A percentile compares a stretch with the other conserved stretches of the same genome.
Conservation (phyloP, 2,113 vertebrate genomes). For the Pyxicephalus adspersus region DNA sequence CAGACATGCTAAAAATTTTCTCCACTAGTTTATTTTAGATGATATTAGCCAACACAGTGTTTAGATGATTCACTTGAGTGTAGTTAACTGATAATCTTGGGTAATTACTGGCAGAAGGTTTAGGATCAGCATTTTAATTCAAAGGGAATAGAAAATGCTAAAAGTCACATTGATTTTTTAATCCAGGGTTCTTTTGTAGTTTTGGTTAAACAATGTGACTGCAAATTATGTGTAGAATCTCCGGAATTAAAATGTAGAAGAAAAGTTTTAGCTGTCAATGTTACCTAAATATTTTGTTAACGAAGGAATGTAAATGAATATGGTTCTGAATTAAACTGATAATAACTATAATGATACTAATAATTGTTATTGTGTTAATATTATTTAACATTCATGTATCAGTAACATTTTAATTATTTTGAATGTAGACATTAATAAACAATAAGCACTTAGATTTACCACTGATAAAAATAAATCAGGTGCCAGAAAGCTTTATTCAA, state of each 20-base stretch:
- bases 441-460: too few species aligned
- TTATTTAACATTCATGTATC: too few species aligned
- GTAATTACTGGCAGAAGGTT: slow-evolving; percentile 40
- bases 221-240: not conserved
- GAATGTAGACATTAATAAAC: too few species aligned
- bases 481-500: too few species aligned
- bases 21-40: not conserved
- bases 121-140: slow-evolving; percentile 30
- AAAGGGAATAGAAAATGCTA: slow-evolving; percentile 18
- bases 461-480: too few species aligned
- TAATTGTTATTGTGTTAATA: too few species aligned
- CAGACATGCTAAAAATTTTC: not conserved
- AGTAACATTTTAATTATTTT: too few species aligned
- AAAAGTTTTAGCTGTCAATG: too few species aligned
- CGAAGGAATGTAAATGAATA: too few species aligned
- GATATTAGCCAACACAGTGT: not conserved
- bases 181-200: slow-evolving; percentile 6
- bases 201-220: slow-evolving; percentile 3
- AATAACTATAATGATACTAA: too few species aligned
- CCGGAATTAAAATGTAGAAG: not conserved
- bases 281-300: too few species aligned
- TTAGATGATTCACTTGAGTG: slow-evolving; percentile 17
- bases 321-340: too few species aligned
- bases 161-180: slow-evolving; percentile 43
- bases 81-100: slow-evolving; percentile 28